A percentile compares a stretch with the other conserved stretches of the same genome.
Evolutionary conservation across 1,140 invertebrate genomes (phyloP).

Genomic region (Leptinotarsa lineolata): DNA sequence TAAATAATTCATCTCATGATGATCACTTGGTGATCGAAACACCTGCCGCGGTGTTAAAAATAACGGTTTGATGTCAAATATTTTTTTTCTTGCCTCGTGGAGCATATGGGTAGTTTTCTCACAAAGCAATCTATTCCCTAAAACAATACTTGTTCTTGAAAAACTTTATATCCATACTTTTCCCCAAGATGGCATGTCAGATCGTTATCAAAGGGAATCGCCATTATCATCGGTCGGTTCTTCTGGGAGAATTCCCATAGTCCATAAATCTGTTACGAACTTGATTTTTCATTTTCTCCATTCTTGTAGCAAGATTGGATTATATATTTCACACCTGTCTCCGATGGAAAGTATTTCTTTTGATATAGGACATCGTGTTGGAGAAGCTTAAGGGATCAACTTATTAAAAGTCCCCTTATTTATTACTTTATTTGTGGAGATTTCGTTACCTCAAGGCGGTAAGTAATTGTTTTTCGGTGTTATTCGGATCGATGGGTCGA

Average conservation of each 20-base stretch:
- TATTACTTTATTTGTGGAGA: constrained; percentile 28
- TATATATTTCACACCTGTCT: constrained; percentile 49
- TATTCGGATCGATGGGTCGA: background rate
- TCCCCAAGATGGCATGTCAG: too few species aligned
- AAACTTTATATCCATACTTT: too few species aligned
- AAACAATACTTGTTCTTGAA: too few species aligned
- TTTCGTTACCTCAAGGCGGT: background rate
- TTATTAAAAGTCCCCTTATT: constrained; percentile 36
- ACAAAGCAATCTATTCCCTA: too few species aligned
- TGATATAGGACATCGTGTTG: constrained; percentile 16
- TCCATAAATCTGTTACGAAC: constrained; percentile 49
- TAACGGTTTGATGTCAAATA: too few species aligned
- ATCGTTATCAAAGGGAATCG: too few species aligned
- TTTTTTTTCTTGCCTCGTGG: too few species aligned
- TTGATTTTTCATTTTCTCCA: constrained; percentile 50
- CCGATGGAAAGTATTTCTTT: constrained; percentile 2
- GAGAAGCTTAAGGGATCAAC: constrained; percentile 25
- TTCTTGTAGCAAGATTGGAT: constrained; percentile 50
- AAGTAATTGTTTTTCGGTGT: background rate
- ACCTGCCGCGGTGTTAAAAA: too few species aligned
- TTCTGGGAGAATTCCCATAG: background rate
- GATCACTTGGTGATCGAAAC: too few species aligned
- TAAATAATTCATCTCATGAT: too few species aligned
- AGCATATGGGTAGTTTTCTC: too few species aligned
- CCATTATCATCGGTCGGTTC: too few species aligned